A percentile compares a stretch with the other conserved stretches of the same genome.
Conservation (phyloP, 2,797 vertebrate species). For the Sebastes flavidus region DNA sequence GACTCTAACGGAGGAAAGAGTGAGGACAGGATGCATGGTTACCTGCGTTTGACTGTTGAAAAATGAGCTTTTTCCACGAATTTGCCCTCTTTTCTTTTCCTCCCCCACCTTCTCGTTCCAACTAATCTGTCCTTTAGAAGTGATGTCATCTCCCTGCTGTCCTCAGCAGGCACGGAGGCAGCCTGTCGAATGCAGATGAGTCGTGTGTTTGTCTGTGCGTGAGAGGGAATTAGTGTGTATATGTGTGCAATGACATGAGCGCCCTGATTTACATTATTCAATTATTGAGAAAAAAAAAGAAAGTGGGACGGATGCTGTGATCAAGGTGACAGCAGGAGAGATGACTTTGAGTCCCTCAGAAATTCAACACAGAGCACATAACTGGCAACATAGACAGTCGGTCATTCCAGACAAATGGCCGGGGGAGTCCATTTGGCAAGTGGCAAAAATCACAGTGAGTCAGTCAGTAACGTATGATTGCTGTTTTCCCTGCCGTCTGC, state of each 20-base stretch:
- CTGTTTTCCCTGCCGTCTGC: slow-evolving; percentile 73
- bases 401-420: slow-evolving; percentile 37
- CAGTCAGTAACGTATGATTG: slow-evolving; percentile 72
- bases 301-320: slow-evolving; percentile 24
- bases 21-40: background rate
- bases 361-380: background rate
- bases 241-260: slow-evolving; percentile 23
- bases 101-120: slow-evolving; percentile 24
- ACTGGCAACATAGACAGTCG: slow-evolving; percentile 33
- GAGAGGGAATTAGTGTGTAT: background rate
- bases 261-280: slow-evolving; percentile 56
- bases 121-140: slow-evolving; percentile 65
- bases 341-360: slow-evolving; percentile 20
- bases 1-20: background rate
- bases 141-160: slow-evolving; percentile 72
- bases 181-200: slow-evolving; percentile 69
- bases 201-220: slow-evolving; percentile 22
- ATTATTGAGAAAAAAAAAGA: slow-evolving; percentile 27
- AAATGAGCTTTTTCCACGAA: background rate
- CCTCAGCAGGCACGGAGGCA: slow-evolving; percentile 52
- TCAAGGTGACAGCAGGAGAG: slow-evolving; percentile 44
- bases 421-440: slow-evolving; percentile 52
- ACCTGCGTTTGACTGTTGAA: slow-evolving; percentile 3
- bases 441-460: slow-evolving; percentile 61
- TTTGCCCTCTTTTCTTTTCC: slow-evolving; percentile 5